Conservation (phyloP, 2,888 invertebrate species). For the Flabesymbios commensalis region DNA sequence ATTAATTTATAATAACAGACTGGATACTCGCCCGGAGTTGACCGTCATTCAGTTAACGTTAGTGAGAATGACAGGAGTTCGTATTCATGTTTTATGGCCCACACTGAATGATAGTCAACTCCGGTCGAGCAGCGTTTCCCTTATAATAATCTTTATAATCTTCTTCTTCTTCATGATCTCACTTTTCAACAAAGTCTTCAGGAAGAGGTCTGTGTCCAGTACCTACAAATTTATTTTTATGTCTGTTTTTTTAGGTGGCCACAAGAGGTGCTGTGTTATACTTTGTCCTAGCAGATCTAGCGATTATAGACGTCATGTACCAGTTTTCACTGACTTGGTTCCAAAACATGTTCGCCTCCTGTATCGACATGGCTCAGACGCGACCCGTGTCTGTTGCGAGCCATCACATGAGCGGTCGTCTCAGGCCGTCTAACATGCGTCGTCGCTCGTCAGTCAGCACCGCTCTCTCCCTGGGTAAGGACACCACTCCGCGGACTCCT, state of each 20-base stretch:
- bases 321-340: conserved; percentile 61
- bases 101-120: too few species aligned
- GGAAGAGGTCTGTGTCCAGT: too few species aligned
- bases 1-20: too few species aligned
- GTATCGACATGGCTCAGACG: conserved; percentile 41
- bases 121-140: too few species aligned
- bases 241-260: conserved; percentile 49
- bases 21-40: too few species aligned
- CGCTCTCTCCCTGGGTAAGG: conserved; percentile 7
- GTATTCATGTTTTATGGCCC: too few species aligned
- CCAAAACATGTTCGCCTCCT: conserved; percentile 55
- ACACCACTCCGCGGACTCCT: conserved; percentile 12
- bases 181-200: too few species aligned
- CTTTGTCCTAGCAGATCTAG: conserved; percentile 58
- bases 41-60: too few species aligned
- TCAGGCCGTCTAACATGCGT: not conserved
- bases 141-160: too few species aligned
- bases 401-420: not conserved
- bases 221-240: too few species aligned
- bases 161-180: too few species aligned
- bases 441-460: not conserved
- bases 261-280: conserved; percentile 60
- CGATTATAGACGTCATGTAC: conserved; percentile 60
- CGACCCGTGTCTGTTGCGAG: not conserved
- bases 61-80: too few species aligned